Base-by-base conservation (phyloP, 2,113 vertebrate genomes). In the Formicarius rufipectus region DNA sequence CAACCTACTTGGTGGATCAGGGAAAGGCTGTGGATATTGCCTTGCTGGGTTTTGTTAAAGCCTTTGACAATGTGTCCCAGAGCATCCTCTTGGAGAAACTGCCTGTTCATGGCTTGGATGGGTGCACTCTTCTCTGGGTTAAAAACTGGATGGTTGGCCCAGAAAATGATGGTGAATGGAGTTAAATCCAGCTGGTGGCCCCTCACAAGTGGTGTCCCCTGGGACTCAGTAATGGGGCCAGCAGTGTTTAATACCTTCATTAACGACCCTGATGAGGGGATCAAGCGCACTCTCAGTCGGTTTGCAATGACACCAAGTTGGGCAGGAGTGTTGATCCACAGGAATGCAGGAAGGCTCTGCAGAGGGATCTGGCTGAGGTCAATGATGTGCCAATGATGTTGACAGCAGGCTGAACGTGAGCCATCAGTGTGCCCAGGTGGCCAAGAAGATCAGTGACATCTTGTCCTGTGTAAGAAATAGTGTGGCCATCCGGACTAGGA, bases 201-300 rank as follows among this genome's bases (percentile, higher is more conserved):
- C 5, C n/a, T 72, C 8, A 55, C 16, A 40, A 87, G 10, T 39
- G 16, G 3, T 24, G 20, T 9, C 39, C 30, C 5, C 0, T 0
- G 55, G 24, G 20, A 24, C 8, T 55, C 40, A 47, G 10, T 24
- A 11, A 0, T 47, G 3, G 10, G 20, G 4, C 13, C 30, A 47
- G 30, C 24, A 8, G 10, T 39, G 9, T 49, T 63, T 56, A 35
- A 25, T n/a, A 31, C 25, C 30, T 56, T 64, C 39, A 18, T 31
- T 21, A 30, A 6, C 24, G 4, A 10, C n/a, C n/a, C 55, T 50
- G 56, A 27, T 63, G 66, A 55, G 16, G 18, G 10, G 9, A 49
- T 56, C 0, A 1, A 42, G 31, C 11, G 24, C 58, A 56, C 13
- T 28, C n/a, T 52, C 53, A n/a, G n/a, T 30, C 49, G 47, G 13